Evolutionary conservation across 2,113 vertebrate species (phyloP), one percentile per base, ranked within the genome.

Genomic region (Paramormyrops kingsleyae): DNA sequence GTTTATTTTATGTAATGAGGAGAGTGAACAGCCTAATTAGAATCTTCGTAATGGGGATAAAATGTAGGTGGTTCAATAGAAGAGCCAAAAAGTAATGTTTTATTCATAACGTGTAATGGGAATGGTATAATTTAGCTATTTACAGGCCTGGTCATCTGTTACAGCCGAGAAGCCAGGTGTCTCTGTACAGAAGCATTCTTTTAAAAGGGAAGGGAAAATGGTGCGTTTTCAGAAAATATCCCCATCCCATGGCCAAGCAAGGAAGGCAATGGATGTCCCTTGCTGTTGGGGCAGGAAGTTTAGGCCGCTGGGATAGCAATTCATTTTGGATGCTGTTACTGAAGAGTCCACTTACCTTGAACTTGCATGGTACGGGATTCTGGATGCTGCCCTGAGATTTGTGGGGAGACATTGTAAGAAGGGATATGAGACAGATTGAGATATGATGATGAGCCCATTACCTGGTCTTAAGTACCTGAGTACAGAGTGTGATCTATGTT

Each of bases 91-190:
- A 80, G 74, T 80, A 19, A 42, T 86, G 47, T 86, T 86, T 85
- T 86, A 86, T 86, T 86, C 83, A 86, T 49, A 5, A 50, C n/a
- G 19, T 85, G 42, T 49, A 47, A 47, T 86, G 44, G 74, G 35
- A 86, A 86, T 86, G 21, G 44, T 86, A 27, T 86, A 86, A 50
- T 86, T 86, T 24, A 86, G n/a, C n/a, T 17, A 50, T 49, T 86
- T 86, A 13, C 83, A 47, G 47, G 83, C 35, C 74, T 80, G 74
- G 35, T 80, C 12, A 19, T 42, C 74, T 70, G 62, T 80, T 80
- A 80, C 15, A 42, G 74, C 74, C 74, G 42, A 39, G 74, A 80
- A 80, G 74, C 35, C 35, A 42, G 35, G 74, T 80, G 74, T 80
- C 74, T 77, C 70, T 80, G 15, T 42, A 17, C 4, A 17, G 70